phyloP scores from a whole-genome alignment of 2,888 invertebrate genomes.

The Pinctada fucata region DNA sequence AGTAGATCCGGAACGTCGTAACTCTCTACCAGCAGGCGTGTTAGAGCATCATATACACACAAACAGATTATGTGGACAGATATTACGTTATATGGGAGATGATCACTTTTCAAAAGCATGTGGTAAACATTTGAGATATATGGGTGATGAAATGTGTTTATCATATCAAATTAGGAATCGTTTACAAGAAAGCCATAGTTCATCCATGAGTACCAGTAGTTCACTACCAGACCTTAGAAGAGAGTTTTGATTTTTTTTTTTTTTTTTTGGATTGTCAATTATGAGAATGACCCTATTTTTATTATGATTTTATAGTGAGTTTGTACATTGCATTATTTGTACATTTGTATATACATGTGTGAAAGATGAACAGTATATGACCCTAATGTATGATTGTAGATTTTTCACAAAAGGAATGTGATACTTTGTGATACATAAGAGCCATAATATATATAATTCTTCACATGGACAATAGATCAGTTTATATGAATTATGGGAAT shows the following conservation, averaged over 20 bases:
- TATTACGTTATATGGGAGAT: conserved; percentile 60
- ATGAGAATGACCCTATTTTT: no score
- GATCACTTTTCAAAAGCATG: conserved; percentile 52
- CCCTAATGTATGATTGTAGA: no score
- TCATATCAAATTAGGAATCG: conserved; percentile 33
- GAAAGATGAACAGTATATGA: no score
- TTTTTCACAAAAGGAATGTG: no score
- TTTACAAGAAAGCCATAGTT: neutral
- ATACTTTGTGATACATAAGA: no score
- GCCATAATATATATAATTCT: no score
- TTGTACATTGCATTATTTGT: no score
- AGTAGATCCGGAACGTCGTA: neutral
- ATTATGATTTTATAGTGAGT: no score
- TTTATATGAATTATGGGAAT: no score
- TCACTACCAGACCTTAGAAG: conserved; percentile 21
- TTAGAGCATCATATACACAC: conserved; percentile 24
- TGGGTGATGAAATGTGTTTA: conserved; percentile 57
- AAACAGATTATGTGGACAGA: conserved; percentile 51
- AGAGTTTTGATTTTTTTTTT: neutral
- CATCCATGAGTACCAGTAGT: conserved; percentile 1
- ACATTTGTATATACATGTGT: no score
- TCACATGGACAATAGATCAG: no score
- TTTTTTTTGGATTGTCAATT: no score
- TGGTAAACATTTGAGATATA: conserved; percentile 54
- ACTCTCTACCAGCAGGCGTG: conserved; percentile 34